Evolutionary conservation across 92 coral and sea anemone species (phyloP), one percentile per base, ranked within the genome.

Genomic region (Siderastrea siderea): DNA sequence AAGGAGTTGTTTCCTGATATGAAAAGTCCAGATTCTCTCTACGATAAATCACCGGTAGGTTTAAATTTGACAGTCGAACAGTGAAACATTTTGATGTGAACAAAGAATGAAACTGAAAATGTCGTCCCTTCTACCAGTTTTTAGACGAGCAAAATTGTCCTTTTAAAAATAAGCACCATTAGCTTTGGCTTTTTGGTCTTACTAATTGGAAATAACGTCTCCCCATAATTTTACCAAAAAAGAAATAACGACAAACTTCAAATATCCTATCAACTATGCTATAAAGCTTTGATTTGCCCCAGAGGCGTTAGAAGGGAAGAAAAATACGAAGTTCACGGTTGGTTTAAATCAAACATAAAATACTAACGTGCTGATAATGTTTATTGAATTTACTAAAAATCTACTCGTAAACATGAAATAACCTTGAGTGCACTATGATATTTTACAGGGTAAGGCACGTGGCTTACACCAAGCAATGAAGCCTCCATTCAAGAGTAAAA

Each of bases 1-100:
- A 95, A 96, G 87, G 99, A 96, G 63, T 95, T 96, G 59, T 96
- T 96, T 76, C 99, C 99, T 55, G 96, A 94, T 66, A 81, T 95
- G 60, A 81, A 89, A 63, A 90, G 84, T 73, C 94, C 92, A 46
- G 89, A 75, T n/a, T 84, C 90, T 12, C 74, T 90, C 45, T 85
- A 85, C 67, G 90, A 70, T 61, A 91, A 80, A 62, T 74, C 87
- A 10, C 78, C 80, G 91, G 93, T 89, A 89, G 26, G 86, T 78
- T 17, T 64, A 46, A 61, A 13, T 7, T 7, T 53, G 4, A 52
- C n/a, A 5, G 8, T 55, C 61, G 2, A 55, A 55, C 8, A 55
- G 61, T 55, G 2, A 55, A 55, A 7, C 61, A 26, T 26, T 26
- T 26, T 26, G 38, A 26, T 26, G 38, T 26, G 38, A 26, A 26